Evolutionary conservation across 1,140 invertebrate species (phyloP), one percentile per base, ranked within the genome.

Genomic region (Drosophila lowei): DNA sequence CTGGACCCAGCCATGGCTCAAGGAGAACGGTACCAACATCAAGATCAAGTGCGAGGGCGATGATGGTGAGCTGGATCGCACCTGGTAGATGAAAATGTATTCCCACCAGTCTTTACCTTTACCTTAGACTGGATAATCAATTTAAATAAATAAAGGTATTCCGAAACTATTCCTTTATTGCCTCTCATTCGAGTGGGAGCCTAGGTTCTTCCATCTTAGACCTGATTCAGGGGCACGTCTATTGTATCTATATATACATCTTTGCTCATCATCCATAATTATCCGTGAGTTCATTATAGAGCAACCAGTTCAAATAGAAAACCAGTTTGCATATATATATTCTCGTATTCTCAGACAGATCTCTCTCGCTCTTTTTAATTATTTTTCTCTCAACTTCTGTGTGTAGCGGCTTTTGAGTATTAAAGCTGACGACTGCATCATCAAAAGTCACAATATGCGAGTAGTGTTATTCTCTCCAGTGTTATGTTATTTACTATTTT

Each of bases 1-100:
- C 52, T 81, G 67, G 72, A 38, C 46, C 1, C 67, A 18, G 25
- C 25, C 58, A 3, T 88, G 83, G 83, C 48, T 81, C 6, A 3
- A 43, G 13, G 52, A 78, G 34, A 55, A 86, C 7, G 75, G 75
- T 23, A 86, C 66, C 41, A 74, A 81, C 23, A 72, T 88, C 21
- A 78, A 64, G 16, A 76, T 88, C 41, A 49, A 86, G 38, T 78
- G 60, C 11, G 25, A 38, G 6, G 79, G 76, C 6, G 77, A 85
- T 15, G 72, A 65, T 8, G 30, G 21, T n/a, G 50, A 72, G 34
- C 30, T 80, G 9, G 61, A 80, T 13, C 18, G 47, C 9, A 80
- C 71, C 18, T 79, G 62, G 63, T 79, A 79, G 52, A 54, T 28
- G 23, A 23, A 46, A 8, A 9, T 13, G 11, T 5, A 5, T 38